Evolutionary conservation across 1,140 invertebrate species (phyloP), one percentile per base, ranked within the genome.

Genomic region (Cyphomyrmex costatus): DNA sequence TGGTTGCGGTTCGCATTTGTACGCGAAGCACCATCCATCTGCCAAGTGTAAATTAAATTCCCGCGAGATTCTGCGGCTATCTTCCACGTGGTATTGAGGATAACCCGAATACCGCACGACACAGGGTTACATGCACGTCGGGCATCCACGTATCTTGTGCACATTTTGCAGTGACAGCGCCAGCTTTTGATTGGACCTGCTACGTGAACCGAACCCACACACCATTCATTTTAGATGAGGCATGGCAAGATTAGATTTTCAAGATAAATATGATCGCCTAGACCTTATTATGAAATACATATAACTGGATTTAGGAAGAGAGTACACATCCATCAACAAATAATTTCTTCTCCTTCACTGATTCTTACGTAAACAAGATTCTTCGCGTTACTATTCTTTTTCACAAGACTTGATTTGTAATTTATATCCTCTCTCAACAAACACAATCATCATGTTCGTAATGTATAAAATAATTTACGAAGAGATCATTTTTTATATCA

Each of bases 21-120:
- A 65, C 73, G 33, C 49, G 46, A 65, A 76, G 27, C 46, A 76
- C 30, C 71, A 65, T 76, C 73, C 33, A 63, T 78, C 73, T 30
- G 58, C 58, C 51, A 51, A 63, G 63, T 68, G 60, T 74, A 78
- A 85, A 83, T 83, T 83, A 85, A 85, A 85, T 85, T 78, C 82
- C 73, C 82, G 73, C 73, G 83, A 82, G 70, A 89, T 88, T 68
- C 70, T 80, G 76, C 53, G 71, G 87, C 71, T 77, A 73, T 86
- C 61, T 56, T 53, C 61, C 16, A 27, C 46, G 58, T 42, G 60
- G 36, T 78, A 78, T 85, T 27, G 80, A 56, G 49, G 70, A 88
- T 85, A 77, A 68, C 46, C 21, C 56, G 51, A 85, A 88, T 89
- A 79, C 83, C 76, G 16, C 14, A 53, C 46, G 49, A 60, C 74